Percentiles rank a stretch among this genome's conserved stretches.
phyloP scores from a whole-genome alignment of 2,888 invertebrate genomes.

The Aromia moschata region DNA sequence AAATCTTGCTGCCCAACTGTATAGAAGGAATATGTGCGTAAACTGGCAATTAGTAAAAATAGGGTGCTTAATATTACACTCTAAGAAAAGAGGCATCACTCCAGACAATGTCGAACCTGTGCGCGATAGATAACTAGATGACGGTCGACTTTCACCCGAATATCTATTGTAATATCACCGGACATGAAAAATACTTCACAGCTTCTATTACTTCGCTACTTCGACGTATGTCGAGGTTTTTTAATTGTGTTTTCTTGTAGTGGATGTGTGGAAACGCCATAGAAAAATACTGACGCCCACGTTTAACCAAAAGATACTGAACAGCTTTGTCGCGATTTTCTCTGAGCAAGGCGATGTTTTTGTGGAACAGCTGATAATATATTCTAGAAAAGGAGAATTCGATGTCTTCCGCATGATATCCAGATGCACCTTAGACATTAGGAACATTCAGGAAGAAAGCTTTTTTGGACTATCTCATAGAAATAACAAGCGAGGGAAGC shows the following conservation, averaged over 20 bases:
- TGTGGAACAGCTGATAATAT: constrained; percentile 61
- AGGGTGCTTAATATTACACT: too few relatives aligned
- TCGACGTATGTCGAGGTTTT: background rate
- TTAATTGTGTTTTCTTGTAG: constrained; percentile 54
- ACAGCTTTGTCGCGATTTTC: constrained; percentile 71
- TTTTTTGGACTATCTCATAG: constrained; percentile 65
- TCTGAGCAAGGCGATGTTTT: constrained; percentile 68
- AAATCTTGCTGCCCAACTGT: background rate
- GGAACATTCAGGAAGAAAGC: constrained; percentile 60
- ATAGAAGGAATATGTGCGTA: too few relatives aligned
- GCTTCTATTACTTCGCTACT: too few relatives aligned
- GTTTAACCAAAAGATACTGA: constrained; percentile 71
- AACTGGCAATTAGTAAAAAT: too few relatives aligned
- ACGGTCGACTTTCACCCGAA: too few relatives aligned
- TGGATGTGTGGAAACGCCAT: constrained; percentile 69
- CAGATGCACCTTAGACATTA: constrained; percentile 70
- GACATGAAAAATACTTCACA: too few relatives aligned
- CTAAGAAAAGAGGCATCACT: too few relatives aligned
- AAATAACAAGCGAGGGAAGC: constrained; percentile 59
- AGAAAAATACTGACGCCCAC: constrained; percentile 71
- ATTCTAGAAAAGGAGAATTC: constrained; percentile 61
- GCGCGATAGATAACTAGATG: too few relatives aligned
- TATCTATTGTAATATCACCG: too few relatives aligned
- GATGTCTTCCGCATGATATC: constrained; percentile 68
- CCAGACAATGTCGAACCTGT: too few relatives aligned